Base-by-base conservation (phyloP, 2,888 invertebrate species). In the Morinoia aosen region DNA sequence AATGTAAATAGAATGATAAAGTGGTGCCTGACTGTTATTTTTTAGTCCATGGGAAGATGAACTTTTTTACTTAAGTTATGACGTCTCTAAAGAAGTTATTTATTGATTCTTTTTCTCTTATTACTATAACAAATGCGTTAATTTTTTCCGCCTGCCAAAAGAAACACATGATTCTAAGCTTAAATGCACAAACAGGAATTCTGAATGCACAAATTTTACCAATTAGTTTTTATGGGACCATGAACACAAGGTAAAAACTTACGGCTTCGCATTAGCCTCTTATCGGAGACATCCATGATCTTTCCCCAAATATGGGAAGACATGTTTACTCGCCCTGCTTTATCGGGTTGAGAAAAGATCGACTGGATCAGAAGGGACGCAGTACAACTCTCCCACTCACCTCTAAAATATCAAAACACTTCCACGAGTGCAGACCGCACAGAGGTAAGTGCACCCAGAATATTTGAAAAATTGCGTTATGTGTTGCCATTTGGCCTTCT, bases 281-380 rank as follows among this genome's bases (percentile, higher is more conserved):
- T 33, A 76, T 33, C 25, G 33, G 33, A 76, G 33, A 33, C 25
- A 10, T 76, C 33, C 76, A 25, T 33, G 39, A 33, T 90, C 90
- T 90, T 90, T 90, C 0, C 48, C 40, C 90, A 90, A 90, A 40
- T 40, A 40, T 40, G 33, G 40, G 90, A 90, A 40, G 90, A 90
- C 90, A 48, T 90, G 90, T 90, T 90, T 90, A 90, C 90, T 39
- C 48, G 48, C 40, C 48, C 90, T 90, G 40, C 19, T 39, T 90
- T 48, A 90, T 90, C 90, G 90, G 90, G 90, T 90, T 90, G 40
- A 90, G 90, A 39, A 90, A 90, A 48, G 90, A 90, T 90, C 90
- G 48, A 90, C 39, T 90, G 40, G 90, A 90, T 90, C 40, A 76
- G 76, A 76, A 61, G 76, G 76, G 76, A 76, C 25, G 76, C 76